Base-by-base conservation (phyloP, 2,888 invertebrate genomes). In the Siphlonurus alternatus region DNA sequence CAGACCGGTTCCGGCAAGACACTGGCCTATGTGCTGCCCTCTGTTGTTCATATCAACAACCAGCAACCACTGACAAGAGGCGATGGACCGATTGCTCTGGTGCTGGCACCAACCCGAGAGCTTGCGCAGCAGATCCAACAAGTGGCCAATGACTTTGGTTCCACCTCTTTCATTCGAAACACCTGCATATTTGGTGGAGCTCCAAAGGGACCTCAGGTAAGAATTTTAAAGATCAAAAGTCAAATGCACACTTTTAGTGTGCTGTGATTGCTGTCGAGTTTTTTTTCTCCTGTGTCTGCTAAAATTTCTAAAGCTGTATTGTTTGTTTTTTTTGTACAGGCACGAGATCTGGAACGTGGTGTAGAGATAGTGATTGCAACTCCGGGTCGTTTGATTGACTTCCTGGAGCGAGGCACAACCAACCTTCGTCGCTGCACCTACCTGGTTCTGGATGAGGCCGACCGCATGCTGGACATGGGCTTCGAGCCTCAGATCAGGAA, bases 131-230 rank as follows among this genome's bases (percentile, higher is more conserved):
- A 97, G 76, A 97, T 96, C 67, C 91, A 92, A 73, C 88, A 93
- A 69, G 97, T 98, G 3, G 94, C 96, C 0, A 85, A 87, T 66
- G 93, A 95, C 71, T 97, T 95, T 77, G 96, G 96, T 65, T 82
- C 88, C 18, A 80, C 86, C 60, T 89, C 93, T 2, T 85, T 88
- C 72, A 88, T 97, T 67, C 83, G 93, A 59, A 93, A 94, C 74
- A 94, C 94, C 1, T 99, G 98, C 76, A 88, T 97, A 25, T 99
- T 98, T 77, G 99, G 99, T 64, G 99, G 99, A 18, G 94, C 97
- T 1, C 94, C 96, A 0, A 98, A 97, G 76, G 93, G 93, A 63
- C 94, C 93, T 18, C 97, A 97, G 74, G 88, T 89, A 0, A 80
- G 87, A 64, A n/a, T n/a, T 87, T 88, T 78, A 0, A 71, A n/a